Evolutionary conservation across 2,113 vertebrate genomes (phyloP), one percentile per base, ranked within the genome.

Genomic region (Brachionichthys hirsutus): DNA sequence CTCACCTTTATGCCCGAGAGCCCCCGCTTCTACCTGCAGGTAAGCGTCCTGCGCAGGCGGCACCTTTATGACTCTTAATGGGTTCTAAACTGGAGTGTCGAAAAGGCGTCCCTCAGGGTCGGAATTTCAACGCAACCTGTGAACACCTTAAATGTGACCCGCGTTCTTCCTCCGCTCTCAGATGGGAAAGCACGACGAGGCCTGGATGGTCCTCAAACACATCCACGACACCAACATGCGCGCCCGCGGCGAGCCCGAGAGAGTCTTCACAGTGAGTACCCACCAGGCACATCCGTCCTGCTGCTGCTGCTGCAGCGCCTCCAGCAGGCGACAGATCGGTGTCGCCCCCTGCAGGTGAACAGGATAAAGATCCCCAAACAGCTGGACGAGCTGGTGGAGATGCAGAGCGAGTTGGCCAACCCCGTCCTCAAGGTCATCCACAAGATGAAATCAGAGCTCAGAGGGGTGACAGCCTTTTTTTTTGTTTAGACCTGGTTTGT

Each of bases 151-250:
- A 16, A 41, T 18, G 0, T n/a, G 1, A 13, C 47, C 8, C 11
- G 24, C 8, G 24, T 2, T 3, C 42, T 34, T 11, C 9, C 46
- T 11, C 12, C 30, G 64, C 34, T 35, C 41, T 50, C 67, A 99
- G 97, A 78, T 90, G 78, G 97, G 97, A 17, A 99, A 98, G 73
- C 97, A 99, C 2, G 97, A 99, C 30, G 97, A 99, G 89, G 97
- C 97, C 38, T 99, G 97, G 97, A 99, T 99, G 97, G 95, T 98
- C 77, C 94, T 99, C 62, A 98, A 99, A 84, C 93, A 95, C 52
- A 98, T 99, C 87, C 97, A 99, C 6, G 97, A 99, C 89, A 99
- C 95, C 60, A 99, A 99, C 83, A 99, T 98, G 97, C 89, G 95
- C 5, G 97, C 95, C 10, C 95, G 97, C 2, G 95, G 97, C 12